These are phyloP conservation scores for Hylomyscus alleni DNA, from an alignment of 2,797 vertebrate species.

Conservation along the genomic window DNA sequence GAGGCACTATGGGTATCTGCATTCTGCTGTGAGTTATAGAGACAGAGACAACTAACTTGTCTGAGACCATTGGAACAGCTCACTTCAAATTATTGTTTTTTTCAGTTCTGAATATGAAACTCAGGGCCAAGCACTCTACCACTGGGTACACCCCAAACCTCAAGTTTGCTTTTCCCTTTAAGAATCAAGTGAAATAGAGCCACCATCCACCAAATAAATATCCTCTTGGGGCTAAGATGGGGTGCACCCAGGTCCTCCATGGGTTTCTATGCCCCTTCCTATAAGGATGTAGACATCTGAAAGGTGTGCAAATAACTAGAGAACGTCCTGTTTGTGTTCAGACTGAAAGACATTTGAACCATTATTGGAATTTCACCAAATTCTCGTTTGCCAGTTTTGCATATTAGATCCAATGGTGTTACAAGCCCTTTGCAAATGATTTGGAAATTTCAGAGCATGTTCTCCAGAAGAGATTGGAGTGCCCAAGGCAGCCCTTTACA, in stretches of 20 bases:
- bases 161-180: conserved; percentile 14
- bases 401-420: background rate
- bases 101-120: background rate
- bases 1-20: background rate
- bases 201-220: background rate
- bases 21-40: conserved; percentile 11
- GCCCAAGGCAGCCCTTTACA: background rate
- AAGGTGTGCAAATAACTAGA: background rate
- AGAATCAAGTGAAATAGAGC: background rate
- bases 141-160: background rate
- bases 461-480: background rate
- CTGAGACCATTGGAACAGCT: background rate
- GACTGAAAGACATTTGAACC: conserved; percentile 17
- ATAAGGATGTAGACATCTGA: background rate
- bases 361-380: background rate
- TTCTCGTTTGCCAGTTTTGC: background rate
- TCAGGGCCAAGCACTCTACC: background rate
- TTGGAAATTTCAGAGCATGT: background rate
- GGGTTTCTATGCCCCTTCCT: background rate
- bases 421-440: background rate
- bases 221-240: background rate
- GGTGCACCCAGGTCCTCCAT: no score
- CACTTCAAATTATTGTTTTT: background rate
- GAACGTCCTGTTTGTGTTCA: background rate
- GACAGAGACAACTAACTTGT: background rate